Base-by-base conservation (phyloP, 2,888 invertebrate genomes). In the Papilio gigon region DNA sequence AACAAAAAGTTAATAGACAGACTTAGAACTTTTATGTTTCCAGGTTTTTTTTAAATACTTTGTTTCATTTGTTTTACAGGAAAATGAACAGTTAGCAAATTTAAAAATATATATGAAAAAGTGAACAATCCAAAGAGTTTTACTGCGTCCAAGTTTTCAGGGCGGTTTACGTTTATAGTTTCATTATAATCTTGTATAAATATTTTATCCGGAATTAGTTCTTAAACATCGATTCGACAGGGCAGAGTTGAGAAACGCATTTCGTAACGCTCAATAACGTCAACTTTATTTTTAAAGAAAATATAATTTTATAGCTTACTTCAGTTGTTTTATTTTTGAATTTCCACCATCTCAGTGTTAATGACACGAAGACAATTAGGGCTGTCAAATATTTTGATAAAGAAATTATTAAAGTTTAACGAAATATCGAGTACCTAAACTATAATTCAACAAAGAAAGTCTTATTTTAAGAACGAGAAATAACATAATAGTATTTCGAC, bases 131-230 rank as follows among this genome's bases (percentile, higher is more conserved):
- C 20, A 33, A 44, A 59, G 2, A 20, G 20, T 56, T 42, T 66
- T 66, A 20, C 47, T 59, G 22, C 40, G 22, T 44, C 11, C 33
- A 67, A 20, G 5, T 44, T 68, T 60, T 69, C 44, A 65, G 65
- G 61, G 60, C 56, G 33, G 65, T 69, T 69, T 65, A 53, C 42
- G 65, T 68, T 68, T 69, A 69, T 61, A 65, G 65, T 42, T 69
- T 47, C 56, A 56, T 69, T 65, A 65, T 44, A 65, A 65, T 53
- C 53, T 25, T 30, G 50, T 60, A 50, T 50, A 62, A 64, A 68
- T 40, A 50, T 65, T 68, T 68, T 68, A 65, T 65, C 1, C 40
- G 30, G 56, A 65, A 61, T 65, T 44, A 50, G 60, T 69, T 62
- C 59, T 50, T 30, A 65, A 53, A 69, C 69, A 56, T 65, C 61